phyloP scores from a whole-genome alignment of 2,888 invertebrate species.

The Cheilosia soror region DNA sequence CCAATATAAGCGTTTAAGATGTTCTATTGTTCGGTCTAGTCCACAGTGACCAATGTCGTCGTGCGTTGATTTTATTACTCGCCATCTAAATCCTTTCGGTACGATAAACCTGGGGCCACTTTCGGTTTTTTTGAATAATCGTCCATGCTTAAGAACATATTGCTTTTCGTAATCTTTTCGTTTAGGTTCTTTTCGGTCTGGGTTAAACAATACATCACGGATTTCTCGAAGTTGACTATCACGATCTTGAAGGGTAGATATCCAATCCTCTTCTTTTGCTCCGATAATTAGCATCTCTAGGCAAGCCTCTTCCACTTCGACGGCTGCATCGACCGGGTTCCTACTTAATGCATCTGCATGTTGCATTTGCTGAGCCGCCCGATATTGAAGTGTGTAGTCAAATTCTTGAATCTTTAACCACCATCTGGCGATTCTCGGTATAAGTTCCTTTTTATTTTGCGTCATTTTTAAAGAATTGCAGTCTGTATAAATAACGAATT shows the following conservation, averaged over 20 bases:
- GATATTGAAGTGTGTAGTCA: slow-evolving; percentile 65
- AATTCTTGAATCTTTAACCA: slow-evolving; percentile 72
- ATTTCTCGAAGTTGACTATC: neutral
- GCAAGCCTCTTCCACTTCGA: slow-evolving; percentile 24
- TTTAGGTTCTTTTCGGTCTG: neutral
- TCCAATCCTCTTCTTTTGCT: slow-evolving; percentile 35
- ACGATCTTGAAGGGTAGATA: neutral
- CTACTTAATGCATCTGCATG: slow-evolving; percentile 60
- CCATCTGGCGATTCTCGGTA: slow-evolving; percentile 74
- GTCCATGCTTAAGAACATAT: neutral
- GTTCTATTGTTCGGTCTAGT: neutral
- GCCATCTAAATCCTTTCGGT: slow-evolving; percentile 39
- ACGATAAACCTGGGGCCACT: slow-evolving; percentile 2
- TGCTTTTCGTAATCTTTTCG: neutral
- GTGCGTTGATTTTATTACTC: slow-evolving; percentile 2
- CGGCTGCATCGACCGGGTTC: slow-evolving; percentile 21
- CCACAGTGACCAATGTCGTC: neutral
- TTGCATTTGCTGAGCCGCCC: slow-evolving; percentile 48
- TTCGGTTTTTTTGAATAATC: neutral
- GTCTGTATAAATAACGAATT: slow-evolving; percentile 49
- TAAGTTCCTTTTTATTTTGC: slow-evolving; percentile 47
- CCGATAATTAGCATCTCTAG: slow-evolving; percentile 19
- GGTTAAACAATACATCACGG: neutral
- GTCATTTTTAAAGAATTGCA: slow-evolving; percentile 51
- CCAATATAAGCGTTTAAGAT: neutral